Base-by-base conservation (phyloP, 2,888 invertebrate species). In the Drosophila anomalata region DNA sequence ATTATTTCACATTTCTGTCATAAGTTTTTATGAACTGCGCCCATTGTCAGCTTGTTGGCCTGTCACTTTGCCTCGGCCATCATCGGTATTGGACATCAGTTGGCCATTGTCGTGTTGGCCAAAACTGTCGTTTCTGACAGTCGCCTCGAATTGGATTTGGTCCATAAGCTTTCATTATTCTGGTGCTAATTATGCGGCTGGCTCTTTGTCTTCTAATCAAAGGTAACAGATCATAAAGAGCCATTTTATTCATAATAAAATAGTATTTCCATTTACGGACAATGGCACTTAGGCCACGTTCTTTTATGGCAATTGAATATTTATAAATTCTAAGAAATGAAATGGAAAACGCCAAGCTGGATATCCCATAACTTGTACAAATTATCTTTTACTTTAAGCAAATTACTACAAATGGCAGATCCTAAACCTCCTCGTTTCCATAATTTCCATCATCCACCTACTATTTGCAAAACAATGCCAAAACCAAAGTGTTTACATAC, bases 1-100 rank as follows among this genome's bases (percentile, higher is more conserved):
- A 85, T 70, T 73, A 76, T 83, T 78, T 73, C 73, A 66, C 63
- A 76, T 66, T 70, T 75, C 79, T 82, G 85, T 83, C 82, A 85
- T 82, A 83, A 74, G 76, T 65, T 82, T 67, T 82, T 82, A 85
- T 82, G 76, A 75, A 61, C 70, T 68, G 66, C 36, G 20, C 65
- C 76, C 56, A 84, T 81, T 84, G 84, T 81, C 79, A 63, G 70
- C 77, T 76, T 56, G 79, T 78, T 67, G 77, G 60, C 50, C 79
- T 73, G 78, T 75, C 78, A 73, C 70, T 78, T 41, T 54, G 41
- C 20, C 1, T 42, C 8, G 41, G 41, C 41, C 41, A 42, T 42
- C 41, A 42, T 36, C 36, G 36, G 36, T 2, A n/a, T 14, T 29
- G 36, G 36, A 7, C 36, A 36, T 48, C 42, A 20, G 33, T 42